Base-by-base conservation (phyloP, 2,888 invertebrate species). In the Tinea semifulvella region DNA sequence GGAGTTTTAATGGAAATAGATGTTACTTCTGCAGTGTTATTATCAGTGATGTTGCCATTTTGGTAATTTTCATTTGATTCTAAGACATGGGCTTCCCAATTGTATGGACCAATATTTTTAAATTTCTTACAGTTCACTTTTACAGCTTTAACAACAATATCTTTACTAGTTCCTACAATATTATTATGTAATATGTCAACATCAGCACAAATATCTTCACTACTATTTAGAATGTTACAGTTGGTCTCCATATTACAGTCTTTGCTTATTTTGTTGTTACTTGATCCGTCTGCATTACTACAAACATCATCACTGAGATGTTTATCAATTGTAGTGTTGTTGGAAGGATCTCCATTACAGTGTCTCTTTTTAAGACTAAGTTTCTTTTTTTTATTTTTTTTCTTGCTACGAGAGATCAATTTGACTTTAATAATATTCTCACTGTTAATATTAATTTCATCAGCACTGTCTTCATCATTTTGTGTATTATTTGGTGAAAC, bases 391-490 rank as follows among this genome's bases (percentile, higher is more conserved):
- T 60, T 66, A 16, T 49, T 49, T 56, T 56, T 69, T 51, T 65
- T 70, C 55, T 69, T 74, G 7, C 47, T 49, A 52, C 63, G 73
- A 2, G 58, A 28, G 43, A 58, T 55, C 13, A 76, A 53, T 55
- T 79, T 74, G 0, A 73, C 69, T 60, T 74, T 77, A 35, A 74
- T 69, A 31, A 63, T 45, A 25, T 56, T 55, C 46, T 60, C 55
- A 51, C n/a, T n/a, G n/a, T n/a, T n/a, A n/a, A n/a, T n/a, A n/a
- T 55, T 58, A 17, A 17, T 19, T 36, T 48, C 42, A 18, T 45
- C 25, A 26, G 44, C 43, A 50, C 43, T 48, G 47, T 65, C 61
- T 49, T 50, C 48, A 49, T 56, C 48, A 39, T 13, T 61, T 61
- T 22, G 13, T 17, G 8, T 25, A n/a, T 7, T 14, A 13, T 48